Base-by-base conservation (phyloP, 2,888 invertebrate genomes). In the Myopa testacea region DNA sequence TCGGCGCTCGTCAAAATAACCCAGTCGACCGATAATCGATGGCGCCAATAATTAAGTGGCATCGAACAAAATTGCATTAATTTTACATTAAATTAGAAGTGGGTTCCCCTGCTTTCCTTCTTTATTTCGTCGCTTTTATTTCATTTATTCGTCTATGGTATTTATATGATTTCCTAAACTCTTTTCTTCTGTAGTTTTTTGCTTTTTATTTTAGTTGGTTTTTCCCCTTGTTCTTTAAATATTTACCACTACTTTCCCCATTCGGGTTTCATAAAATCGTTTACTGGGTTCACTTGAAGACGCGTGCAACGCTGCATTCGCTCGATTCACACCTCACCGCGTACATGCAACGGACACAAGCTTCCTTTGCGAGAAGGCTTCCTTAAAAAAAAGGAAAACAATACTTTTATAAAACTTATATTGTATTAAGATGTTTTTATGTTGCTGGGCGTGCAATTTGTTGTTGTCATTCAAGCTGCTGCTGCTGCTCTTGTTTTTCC, bases 371-470 rank as follows among this genome's bases (percentile, higher is more conserved):
- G 55, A 6, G 55, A 55, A 55, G 55, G 4, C 4, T n/a, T 55
- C 16, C 16, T n/a, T 16, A n/a, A 12, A 10, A 55, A 55, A 55
- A 55, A 10, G 5, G 3, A 55, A 55, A n/a, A 5, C n/a, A 26
- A 26, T 26, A 26, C 26, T 26, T 26, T 26, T 26, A 26, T 1
- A 26, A 26, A 26, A 26, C 26, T 26, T 26, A 26, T 26, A 26
- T 45, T 45, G 6, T 45, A 45, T 45, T 45, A 55, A 68, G 38
- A 67, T 55, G 55, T 67, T 8, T 52, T 67, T 65, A 67, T 75
- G 75, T 75, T 68, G 55, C 40, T 69, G 38, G 4, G 40, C 12
- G 26, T 68, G 55, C 65, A 69, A 75, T 75, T 58, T 75, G 55
- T 68, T 75, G 12, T 68, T 60, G 65, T 65, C 65, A 38, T 65